Base-by-base conservation (phyloP, 2,113 vertebrate species). In the Ceuthmochares aereus region DNA sequence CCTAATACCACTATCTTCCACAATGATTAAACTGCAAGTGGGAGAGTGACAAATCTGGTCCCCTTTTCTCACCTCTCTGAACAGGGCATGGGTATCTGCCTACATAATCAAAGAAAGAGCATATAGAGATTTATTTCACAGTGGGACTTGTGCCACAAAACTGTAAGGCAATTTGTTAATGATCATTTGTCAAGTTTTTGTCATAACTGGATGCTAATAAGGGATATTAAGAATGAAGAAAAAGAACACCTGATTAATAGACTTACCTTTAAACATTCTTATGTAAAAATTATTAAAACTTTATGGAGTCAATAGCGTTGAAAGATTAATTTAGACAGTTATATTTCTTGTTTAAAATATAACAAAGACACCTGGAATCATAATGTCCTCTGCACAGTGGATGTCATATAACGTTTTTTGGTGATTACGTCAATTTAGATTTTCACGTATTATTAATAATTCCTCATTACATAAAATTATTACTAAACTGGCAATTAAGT, bases 401-500 rank as follows among this genome's bases (percentile, higher is more conserved):
- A 97, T 98, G 97, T 97, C 97, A 97, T 97, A 96, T 96, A 97
- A 98, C 1, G 80, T 95, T 98, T 98, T 98, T 97, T 96, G 90
- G 97, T 97, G 94, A 97, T 98, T 98, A 97, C 37, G 93, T 98
- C 98, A 98, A 98, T 98, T 98, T 98, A 97, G 89, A 97, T 93
- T 97, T 98, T 98, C 98, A 97, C 90, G 60, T 98, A 98, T 97
- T 98, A 98, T 98, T 98, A 98, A 98, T 98, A 98, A 98, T 98
- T 97, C 91, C 96, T 98, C 98, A 98, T 98, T 98, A 98, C 94
- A 96, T 98, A 98, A 98, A 98, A 98, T 98, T 98, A 98, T 98
- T 98, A 98, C 98, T 98, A 98, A 98, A 98, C 98, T 98, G 96
- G 97, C 96, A 97, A 98, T 98, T 98, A 98, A 98, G 97, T 98